These are phyloP conservation scores for Copidosoma floridanum DNA, from an alignment of 1,140 invertebrate genomes.

Conservation along the genomic window DNA sequence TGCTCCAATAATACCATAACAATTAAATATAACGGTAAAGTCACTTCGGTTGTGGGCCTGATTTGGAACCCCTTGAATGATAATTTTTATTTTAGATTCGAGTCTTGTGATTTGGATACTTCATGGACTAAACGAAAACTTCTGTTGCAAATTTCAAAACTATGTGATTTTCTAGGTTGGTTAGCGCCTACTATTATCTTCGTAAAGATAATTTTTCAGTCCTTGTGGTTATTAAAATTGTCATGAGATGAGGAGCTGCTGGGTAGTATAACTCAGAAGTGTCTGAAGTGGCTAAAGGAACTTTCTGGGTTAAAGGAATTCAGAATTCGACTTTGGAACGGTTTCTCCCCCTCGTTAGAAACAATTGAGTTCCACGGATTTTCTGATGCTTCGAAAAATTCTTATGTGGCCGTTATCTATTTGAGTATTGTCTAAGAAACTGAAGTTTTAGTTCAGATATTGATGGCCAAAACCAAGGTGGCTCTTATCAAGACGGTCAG, in stretches of 20 bases:
- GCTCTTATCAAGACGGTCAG: constrained; percentile 49
- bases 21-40: too few relatives aligned
- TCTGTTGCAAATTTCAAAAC: constrained; percentile 2
- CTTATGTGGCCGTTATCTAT: constrained; percentile 40
- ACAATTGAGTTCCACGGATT: constrained; percentile 35
- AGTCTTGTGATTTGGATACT: neutral
- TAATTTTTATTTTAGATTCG: constrained; percentile 27
- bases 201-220: constrained; percentile 26
- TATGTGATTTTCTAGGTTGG: constrained; percentile 52
- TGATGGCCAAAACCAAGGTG: constrained; percentile 48
- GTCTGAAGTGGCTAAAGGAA: constrained; percentile 19
- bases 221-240: constrained; percentile 37
- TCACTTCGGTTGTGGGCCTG: constrained; percentile 38
- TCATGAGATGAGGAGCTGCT: constrained; percentile 44
- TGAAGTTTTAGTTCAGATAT: constrained; percentile 19
- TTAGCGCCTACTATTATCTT: constrained; percentile 42
- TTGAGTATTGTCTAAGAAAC: constrained; percentile 1
- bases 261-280: constrained; percentile 28
- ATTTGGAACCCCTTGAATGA: constrained; percentile 38
- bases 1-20: too few relatives aligned
- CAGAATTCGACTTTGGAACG: constrained; percentile 23
- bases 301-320: constrained; percentile 27
- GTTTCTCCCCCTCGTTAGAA: neutral
- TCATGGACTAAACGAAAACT: constrained; percentile 38
- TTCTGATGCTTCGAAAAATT: constrained; percentile 34